Conservation (phyloP, 2,888 invertebrate species). For the Gymnosoma rotundatum region DNA sequence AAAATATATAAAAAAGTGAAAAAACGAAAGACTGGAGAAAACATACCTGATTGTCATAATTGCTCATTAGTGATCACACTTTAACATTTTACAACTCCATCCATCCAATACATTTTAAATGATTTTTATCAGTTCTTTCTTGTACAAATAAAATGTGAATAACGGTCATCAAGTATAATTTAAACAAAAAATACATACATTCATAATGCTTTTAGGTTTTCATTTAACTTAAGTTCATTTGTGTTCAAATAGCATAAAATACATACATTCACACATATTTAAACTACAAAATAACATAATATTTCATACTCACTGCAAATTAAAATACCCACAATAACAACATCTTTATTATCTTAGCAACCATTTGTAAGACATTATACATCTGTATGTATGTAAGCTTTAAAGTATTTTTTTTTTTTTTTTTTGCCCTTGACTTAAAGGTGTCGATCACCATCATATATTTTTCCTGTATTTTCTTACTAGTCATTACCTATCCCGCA, state of each 20-base stretch:
- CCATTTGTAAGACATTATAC: constrained; percentile 65
- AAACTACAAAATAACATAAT: constrained; percentile 6
- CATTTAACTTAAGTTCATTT: not conserved
- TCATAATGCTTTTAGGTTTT: not conserved
- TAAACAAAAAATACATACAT: constrained; percentile 29
- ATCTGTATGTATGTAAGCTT: constrained; percentile 38
- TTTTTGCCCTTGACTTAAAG: constrained; percentile 35
- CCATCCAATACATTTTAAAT: constrained; percentile 46
- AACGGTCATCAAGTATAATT: constrained; percentile 17
- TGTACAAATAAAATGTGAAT: constrained; percentile 32
- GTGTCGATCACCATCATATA: constrained; percentile 65
- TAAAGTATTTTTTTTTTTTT: not conserved
- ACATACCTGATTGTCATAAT: constrained; percentile 75
- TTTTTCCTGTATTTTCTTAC: constrained; percentile 45
- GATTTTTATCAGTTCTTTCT: constrained; percentile 32
- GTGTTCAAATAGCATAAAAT: constrained; percentile 36
- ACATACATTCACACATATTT: not conserved
- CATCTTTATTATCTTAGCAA: constrained; percentile 53
- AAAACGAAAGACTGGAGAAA: constrained; percentile 75
- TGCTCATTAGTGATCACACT: constrained; percentile 81
- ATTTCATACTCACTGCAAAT: constrained; percentile 17
- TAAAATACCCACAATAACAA: constrained; percentile 16
- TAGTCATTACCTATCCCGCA: constrained; percentile 46
- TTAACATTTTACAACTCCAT: constrained; percentile 73
- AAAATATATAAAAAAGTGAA: constrained; percentile 68